Conservation (phyloP, 2,113 vertebrate species). For the Bufo bufo region DNA sequence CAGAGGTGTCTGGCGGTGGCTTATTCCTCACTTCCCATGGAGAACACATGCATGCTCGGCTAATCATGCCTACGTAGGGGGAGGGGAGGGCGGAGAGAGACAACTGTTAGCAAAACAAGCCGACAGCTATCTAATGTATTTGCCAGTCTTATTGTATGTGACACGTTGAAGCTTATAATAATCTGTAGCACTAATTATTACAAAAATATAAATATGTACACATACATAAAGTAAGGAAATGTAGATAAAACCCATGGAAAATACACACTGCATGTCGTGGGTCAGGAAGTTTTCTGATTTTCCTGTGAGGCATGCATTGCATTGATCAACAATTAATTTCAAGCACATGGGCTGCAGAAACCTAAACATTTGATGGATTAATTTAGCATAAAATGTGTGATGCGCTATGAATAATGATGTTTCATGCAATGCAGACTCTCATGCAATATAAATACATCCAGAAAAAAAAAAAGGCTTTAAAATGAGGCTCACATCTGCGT, state of each 20-base stretch:
- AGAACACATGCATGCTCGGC: too few species aligned
- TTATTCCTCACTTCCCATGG: too few species aligned
- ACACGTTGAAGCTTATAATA: too few species aligned
- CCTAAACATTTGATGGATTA: conserved; percentile 49
- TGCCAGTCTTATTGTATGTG: too few species aligned
- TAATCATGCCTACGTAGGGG: too few species aligned
- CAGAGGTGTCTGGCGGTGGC: too few species aligned
- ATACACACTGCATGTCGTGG: conserved; percentile 6
- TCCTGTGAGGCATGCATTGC: conserved; percentile 28
- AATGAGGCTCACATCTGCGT: too few species aligned
- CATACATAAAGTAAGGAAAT: conserved; percentile 3
- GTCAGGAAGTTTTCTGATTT: conserved; percentile 19
- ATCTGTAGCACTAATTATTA: too few species aligned
- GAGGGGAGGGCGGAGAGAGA: too few species aligned
- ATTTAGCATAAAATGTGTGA: conserved; percentile 49
- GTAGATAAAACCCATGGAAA: background rate
- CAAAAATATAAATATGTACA: background rate
- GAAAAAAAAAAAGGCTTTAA: background rate
- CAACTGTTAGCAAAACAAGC: too few species aligned
- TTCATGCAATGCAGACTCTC: conserved; percentile 24
- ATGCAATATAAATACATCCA: background rate
- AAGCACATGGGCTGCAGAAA: conserved; percentile 25
- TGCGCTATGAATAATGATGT: conserved; percentile 50
- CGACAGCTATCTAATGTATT: too few species aligned
- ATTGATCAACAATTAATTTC: conserved; percentile 48